Percentiles rank a stretch among this genome's conserved stretches.
Conservation (phyloP, 2,113 vertebrate species). For the Phalacrocorax carbo region DNA sequence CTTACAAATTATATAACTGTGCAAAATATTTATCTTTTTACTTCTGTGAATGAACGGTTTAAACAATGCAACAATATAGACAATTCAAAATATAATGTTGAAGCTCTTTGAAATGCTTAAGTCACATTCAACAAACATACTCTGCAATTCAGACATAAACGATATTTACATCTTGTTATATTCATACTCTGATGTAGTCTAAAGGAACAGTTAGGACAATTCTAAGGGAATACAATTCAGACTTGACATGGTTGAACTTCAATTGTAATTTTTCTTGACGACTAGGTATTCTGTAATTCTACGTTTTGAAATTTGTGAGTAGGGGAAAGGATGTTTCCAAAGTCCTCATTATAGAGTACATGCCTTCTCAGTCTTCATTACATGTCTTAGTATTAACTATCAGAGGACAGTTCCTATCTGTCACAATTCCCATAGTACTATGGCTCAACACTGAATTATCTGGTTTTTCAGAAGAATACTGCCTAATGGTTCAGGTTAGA, state of each 20-base stretch:
- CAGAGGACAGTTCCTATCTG: background rate
- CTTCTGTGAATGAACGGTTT: background rate
- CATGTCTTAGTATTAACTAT: background rate
- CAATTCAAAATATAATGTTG: background rate
- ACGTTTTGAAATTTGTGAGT: background rate
- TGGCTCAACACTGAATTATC: background rate
- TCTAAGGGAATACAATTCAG: background rate
- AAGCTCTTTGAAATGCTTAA: background rate
- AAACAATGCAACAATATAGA: background rate
- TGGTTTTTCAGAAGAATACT: background rate
- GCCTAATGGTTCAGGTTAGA: background rate
- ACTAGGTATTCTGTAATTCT: background rate
- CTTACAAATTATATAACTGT: background rate
- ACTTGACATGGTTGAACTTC: background rate
- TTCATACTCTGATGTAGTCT: background rate
- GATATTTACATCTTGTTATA: background rate
- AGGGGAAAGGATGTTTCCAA: background rate
- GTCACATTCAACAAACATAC: background rate
- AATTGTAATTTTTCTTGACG: background rate
- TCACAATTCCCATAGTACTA: background rate
- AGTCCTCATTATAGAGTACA: background rate
- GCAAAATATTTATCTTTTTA: background rate
- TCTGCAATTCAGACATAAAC: background rate
- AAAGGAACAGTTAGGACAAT: background rate
- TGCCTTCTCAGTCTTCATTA: background rate